phyloP scores from a whole-genome alignment of 2,113 vertebrate genomes.

The Amazona guildingii region DNA sequence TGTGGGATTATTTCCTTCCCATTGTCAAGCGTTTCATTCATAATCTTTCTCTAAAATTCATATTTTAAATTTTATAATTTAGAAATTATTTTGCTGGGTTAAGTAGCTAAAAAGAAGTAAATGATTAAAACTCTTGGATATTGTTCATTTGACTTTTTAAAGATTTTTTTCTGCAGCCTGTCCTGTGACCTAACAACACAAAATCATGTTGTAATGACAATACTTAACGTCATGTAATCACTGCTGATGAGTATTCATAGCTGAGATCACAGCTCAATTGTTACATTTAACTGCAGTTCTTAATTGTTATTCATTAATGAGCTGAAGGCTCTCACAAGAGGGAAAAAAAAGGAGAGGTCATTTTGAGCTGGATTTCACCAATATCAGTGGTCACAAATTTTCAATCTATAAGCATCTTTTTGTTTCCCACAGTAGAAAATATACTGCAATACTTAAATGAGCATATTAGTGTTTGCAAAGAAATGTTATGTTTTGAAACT shows the following conservation, averaged over 20 bases:
- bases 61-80: background rate
- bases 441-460: background rate
- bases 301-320: background rate
- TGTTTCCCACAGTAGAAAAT: background rate
- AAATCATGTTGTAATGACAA: slow-evolving; percentile 7
- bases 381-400: background rate
- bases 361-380: background rate
- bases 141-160: background rate
- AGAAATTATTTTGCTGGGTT: background rate
- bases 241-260: slow-evolving; percentile 10
- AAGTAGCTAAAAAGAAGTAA: background rate
- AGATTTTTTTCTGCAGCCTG: background rate
- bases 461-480: background rate
- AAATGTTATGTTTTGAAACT: background rate
- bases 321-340: background rate
- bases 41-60: background rate
- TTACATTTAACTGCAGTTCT: background rate
- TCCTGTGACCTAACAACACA: background rate
- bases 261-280: background rate
- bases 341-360: background rate
- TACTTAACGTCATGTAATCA: slow-evolving; percentile 2
- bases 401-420: background rate
- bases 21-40: background rate
- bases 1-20: background rate
- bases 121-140: background rate